Conservation (phyloP, 2,888 invertebrate genomes). For the Pseudolycoriella hygida region DNA sequence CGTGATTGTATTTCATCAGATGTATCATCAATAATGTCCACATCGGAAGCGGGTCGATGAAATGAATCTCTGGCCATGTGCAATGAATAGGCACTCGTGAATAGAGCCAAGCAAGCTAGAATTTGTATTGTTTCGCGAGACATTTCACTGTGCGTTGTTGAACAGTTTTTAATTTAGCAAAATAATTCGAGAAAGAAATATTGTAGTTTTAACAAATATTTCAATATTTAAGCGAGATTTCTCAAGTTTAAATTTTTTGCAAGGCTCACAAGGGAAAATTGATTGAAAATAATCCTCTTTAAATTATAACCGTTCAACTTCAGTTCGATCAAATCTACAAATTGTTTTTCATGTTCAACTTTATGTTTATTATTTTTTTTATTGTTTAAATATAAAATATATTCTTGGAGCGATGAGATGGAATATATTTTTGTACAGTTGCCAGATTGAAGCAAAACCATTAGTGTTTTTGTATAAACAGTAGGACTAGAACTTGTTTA, state of each 20-base stretch:
- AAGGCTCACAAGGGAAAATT: no score
- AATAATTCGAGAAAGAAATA: background rate
- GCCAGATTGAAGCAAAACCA: background rate
- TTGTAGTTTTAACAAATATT: background rate
- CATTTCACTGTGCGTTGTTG: constrained; percentile 7
- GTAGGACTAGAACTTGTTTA: no score
- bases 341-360: background rate
- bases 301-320: no score
- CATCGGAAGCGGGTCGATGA: constrained; percentile 9
- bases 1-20: background rate
- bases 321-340: background rate
- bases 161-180: background rate
- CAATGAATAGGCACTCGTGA: constrained; percentile 9
- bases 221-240: no score
- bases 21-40: constrained; percentile 6
- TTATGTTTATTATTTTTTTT: background rate
- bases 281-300: no score
- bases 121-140: constrained; percentile 12
- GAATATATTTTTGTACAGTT: background rate
- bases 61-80: constrained; percentile 12
- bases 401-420: background rate
- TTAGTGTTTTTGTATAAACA: background rate
- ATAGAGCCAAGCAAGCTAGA: constrained; percentile 11
- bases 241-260: no score
- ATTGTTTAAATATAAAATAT: no score